A percentile compares a stretch with the other conserved stretches of the same genome.
Conservation (phyloP, 2,888 invertebrate genomes). For the Ptychoptera albimana region DNA sequence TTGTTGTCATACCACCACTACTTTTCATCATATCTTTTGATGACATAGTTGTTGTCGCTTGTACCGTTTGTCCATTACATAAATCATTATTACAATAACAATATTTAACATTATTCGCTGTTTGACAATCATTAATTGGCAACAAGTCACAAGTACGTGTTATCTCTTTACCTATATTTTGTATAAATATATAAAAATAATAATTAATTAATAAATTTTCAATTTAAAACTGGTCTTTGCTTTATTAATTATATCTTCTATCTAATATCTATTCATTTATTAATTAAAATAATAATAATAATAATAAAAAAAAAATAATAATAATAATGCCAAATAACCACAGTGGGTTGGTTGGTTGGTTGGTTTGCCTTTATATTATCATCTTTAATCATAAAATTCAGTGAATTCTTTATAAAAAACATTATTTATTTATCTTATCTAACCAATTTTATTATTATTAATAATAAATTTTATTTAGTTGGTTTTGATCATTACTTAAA, state of each 20-base stretch:
- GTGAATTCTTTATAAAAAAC: too few species aligned
- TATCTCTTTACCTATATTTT: conserved; percentile 8
- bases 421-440: too few species aligned
- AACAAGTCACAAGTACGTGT: conserved; percentile 11
- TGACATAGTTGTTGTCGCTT: not conserved
- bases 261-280: too few species aligned
- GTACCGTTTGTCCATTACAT: conserved; percentile 9
- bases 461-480: too few species aligned
- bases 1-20: not conserved
- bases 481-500: too few species aligned
- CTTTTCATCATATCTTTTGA: not conserved
- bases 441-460: too few species aligned
- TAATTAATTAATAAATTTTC: not conserved
- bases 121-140: conserved; percentile 12
- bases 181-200: not conserved
- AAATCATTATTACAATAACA: conserved; percentile 12
- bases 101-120: conserved; percentile 11
- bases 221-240: not conserved
- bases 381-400: too few species aligned
- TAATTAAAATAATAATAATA: too few species aligned
- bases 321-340: not conserved
- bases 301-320: too few species aligned
- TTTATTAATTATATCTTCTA: not conserved
- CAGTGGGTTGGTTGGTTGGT: too few species aligned
- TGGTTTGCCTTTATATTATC: not conserved